Conservation (phyloP, 2,113 vertebrate species). For the Nycticryphes semicollaris region DNA sequence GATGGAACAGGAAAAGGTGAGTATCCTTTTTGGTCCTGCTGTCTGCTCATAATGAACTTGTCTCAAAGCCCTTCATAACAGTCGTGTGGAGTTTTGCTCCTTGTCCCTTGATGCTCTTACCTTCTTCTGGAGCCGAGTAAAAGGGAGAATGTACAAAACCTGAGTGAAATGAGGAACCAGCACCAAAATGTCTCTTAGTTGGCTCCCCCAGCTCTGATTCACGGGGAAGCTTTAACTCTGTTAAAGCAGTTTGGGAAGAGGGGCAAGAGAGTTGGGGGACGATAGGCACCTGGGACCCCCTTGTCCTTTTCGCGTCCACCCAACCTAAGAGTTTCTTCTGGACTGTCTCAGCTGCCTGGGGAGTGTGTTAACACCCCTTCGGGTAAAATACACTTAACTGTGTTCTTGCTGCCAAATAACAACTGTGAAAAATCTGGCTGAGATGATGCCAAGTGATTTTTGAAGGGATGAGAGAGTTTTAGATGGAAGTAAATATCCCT, state of each 20-base stretch:
- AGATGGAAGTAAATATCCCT: neutral
- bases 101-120: neutral
- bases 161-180: neutral
- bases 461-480: neutral
- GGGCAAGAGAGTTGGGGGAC: neutral
- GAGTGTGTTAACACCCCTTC: neutral
- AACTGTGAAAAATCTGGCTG: fast-evolving
- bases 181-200: too few species aligned
- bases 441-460: fast-evolving
- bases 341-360: neutral
- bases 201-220: too few species aligned
- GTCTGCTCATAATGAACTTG: too few species aligned
- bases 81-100: neutral
- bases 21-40: neutral
- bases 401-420: neutral
- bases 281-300: neutral
- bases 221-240: neutral
- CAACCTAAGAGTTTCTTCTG: fast-evolving
- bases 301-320: neutral
- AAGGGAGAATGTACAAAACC: neutral
- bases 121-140: neutral
- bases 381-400: neutral
- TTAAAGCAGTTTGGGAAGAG: neutral
- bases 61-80: neutral
- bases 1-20: neutral